Conservation (phyloP, 2,888 invertebrate genomes). For the Stenoptilia bipunctidactyla region DNA sequence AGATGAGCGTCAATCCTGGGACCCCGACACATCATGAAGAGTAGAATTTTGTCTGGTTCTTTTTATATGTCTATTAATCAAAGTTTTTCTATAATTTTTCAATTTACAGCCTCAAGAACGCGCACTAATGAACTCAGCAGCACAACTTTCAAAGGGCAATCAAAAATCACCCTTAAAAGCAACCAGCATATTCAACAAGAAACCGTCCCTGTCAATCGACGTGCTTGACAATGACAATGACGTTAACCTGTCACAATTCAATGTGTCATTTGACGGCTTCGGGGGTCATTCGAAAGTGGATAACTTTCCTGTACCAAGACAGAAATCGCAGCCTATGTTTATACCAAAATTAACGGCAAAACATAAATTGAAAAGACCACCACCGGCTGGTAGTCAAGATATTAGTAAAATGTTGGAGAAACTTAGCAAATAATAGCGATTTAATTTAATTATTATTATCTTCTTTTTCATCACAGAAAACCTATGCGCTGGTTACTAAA, state of each 20-base stretch:
- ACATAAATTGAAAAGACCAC: conserved; percentile 38
- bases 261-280: conserved; percentile 60
- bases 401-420: conserved; percentile 32
- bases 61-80: too few species aligned
- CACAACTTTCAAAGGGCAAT: too few species aligned
- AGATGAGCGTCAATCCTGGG: too few species aligned
- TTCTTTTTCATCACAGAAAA: too few species aligned
- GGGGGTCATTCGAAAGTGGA: conserved; percentile 70
- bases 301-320: conserved; percentile 42
- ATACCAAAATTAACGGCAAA: conserved; percentile 36
- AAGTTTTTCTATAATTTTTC: too few species aligned
- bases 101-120: too few species aligned
- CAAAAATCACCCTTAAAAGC: too few species aligned
- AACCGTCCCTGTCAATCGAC: conserved; percentile 26
- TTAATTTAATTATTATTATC: background rate
- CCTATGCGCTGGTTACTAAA: too few species aligned
- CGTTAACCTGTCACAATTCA: conserved; percentile 16
- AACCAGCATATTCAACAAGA: conserved; percentile 39
- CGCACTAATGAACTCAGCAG: too few species aligned
- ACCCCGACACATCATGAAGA: too few species aligned
- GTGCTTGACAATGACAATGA: conserved; percentile 19
- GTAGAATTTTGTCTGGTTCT: too few species aligned
- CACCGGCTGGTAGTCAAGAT: conserved; percentile 27
- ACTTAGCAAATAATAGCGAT: background rate
- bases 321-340: conserved; percentile 18